Evolutionary conservation across 2,797 vertebrate species (phyloP).

Genomic region (Artibeus lituratus): DNA sequence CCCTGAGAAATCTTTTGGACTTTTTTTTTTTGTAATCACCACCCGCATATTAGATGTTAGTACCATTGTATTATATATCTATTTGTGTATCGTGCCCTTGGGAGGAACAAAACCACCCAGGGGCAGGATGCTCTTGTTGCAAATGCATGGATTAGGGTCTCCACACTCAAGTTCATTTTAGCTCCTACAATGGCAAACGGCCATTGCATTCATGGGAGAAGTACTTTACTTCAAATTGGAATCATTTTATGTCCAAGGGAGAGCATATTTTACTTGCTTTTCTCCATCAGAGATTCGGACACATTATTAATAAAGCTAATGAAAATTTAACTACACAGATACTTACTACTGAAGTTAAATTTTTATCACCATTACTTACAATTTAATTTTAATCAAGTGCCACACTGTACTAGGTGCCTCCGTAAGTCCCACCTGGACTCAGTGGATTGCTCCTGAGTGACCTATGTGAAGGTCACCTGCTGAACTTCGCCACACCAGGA

Average conservation of each 20-base stretch:
- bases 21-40: neutral
- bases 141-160: neutral
- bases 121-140: neutral
- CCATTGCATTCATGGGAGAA: neutral
- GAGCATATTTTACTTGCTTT: conserved; percentile 52
- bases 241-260: neutral
- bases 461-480: neutral
- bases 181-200: neutral
- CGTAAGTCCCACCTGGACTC: neutral
- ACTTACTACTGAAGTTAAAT: conserved; percentile 56
- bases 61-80: no score
- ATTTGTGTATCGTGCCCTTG: neutral
- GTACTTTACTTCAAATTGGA: conserved; percentile 24
- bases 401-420: neutral
- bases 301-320: conserved; percentile 66
- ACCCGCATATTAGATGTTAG: neutral
- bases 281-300: conserved; percentile 18
- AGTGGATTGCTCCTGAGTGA: neutral
- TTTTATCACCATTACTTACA: conserved; percentile 51
- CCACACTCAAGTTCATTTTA: neutral
- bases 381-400: conserved; percentile 59
- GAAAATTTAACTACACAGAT: conserved; percentile 56
- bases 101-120: neutral
- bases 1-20: neutral
- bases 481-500: neutral